Evolutionary conservation across 2,888 invertebrate genomes (phyloP), one percentile per base, ranked within the genome.

Genomic region (Noctua fimbriata): DNA sequence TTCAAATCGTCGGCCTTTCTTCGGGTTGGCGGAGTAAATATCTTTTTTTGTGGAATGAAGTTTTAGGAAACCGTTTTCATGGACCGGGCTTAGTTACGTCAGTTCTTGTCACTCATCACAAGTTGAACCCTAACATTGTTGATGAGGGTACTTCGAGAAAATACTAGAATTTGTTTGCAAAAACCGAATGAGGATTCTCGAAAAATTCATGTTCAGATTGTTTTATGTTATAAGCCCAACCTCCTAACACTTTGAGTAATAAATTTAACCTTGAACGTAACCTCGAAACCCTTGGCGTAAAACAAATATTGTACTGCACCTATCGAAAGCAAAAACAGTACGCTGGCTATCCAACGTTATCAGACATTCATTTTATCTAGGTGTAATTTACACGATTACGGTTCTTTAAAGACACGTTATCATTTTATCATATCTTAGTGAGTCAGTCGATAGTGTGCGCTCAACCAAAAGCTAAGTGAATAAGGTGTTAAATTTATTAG

Each of bases 361-460:
- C 84, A 82, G 69, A 44, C 85, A 77, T 84, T 86, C 73, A 73
- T 85, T 86, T 88, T 91, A 91, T 90, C 89, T 89, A 87, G 87
- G 83, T 83, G 84, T 89, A 89, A 91, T 89, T 90, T 90, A 85
- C 82, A 81, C 85, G 90, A 92, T 91, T 89, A 90, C 83, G 79
- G 80, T 89, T 89, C 87, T 88, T 85, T 84, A 89, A 89, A 90
- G 89, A 88, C 84, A 85, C 90, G 87, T 92, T 94, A 94, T 95
- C 94, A 88, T 87, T 76, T 72, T 82, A 86, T 89, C 92, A 87
- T 95, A 94, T 95, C 94, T 92, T 86, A 78, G 85, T 88, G 89
- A 89, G 89, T 92, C 90, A 92, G 90, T 92, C 92, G 94, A 94
- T 94, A 93, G 92, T 91, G 90, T 86, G 84, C 87, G 78, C 89